Conservation (phyloP, 2,113 vertebrate genomes). For the Cochlearius cochlearius region DNA sequence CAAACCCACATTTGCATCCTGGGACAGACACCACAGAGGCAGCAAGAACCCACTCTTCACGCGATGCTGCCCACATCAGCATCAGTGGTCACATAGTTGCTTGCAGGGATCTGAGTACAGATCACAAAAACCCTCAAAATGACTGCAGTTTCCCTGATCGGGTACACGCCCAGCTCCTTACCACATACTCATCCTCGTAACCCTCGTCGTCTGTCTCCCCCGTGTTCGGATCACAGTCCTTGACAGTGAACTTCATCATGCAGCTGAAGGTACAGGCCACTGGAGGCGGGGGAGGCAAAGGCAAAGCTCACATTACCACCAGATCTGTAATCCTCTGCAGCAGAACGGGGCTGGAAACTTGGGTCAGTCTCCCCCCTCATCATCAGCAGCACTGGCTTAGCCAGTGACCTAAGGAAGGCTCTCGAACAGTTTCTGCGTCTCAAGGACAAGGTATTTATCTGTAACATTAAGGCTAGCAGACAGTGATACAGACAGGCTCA, state of each 20-base stretch:
- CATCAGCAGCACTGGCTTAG: background rate
- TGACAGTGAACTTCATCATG: slow-evolving; percentile 84
- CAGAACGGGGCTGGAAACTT: fast-evolving
- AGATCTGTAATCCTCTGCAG: background rate
- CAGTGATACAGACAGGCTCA: background rate
- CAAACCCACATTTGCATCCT: background rate
- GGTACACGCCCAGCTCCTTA: slow-evolving; percentile 49
- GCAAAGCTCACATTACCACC: background rate
- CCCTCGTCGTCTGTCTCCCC: slow-evolving; percentile 78
- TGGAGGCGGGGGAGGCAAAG: slow-evolving; percentile 8
- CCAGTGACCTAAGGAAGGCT: background rate
- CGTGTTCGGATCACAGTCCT: slow-evolving; percentile 82
- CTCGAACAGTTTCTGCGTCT: background rate
- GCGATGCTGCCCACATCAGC: background rate
- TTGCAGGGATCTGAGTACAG: background rate
- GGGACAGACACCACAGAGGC: background rate
- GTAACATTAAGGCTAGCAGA: background rate
- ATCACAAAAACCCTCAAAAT: background rate
- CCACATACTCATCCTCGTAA: slow-evolving; percentile 85
- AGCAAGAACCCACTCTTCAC: background rate
- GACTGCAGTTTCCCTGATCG: background rate
- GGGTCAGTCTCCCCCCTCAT: background rate
- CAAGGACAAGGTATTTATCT: background rate
- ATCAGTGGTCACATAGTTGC: background rate
- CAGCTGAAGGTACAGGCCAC: slow-evolving; percentile 84